Evolutionary conservation across 2,797 vertebrate genomes (phyloP).

Genomic region (Thamnophis elegans): DNA sequence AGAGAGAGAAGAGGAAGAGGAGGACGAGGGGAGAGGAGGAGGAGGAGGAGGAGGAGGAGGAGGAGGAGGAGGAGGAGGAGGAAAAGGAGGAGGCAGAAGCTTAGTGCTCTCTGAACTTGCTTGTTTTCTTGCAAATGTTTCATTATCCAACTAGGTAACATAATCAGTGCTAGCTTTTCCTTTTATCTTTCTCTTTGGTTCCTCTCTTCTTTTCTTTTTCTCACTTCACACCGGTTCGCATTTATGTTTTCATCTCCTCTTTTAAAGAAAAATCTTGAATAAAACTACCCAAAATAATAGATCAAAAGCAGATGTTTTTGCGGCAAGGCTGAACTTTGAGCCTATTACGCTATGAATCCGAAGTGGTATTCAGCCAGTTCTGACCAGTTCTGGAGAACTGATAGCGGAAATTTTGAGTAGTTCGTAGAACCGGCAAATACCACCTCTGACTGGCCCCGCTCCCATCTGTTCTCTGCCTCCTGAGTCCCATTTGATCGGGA

Average conservation of each 20-base stretch:
- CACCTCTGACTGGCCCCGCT: too few relatives aligned
- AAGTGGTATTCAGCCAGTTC: too few relatives aligned
- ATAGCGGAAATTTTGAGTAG: too few relatives aligned
- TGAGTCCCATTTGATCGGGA: too few relatives aligned
- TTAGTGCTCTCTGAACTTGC: not conserved
- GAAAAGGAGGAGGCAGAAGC: too few relatives aligned
- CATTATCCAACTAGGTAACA: not conserved
- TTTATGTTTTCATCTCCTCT: not conserved
- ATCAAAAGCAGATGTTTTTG: not conserved
- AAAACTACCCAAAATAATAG: not conserved
- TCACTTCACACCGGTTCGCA: not conserved
- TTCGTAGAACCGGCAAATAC: too few relatives aligned
- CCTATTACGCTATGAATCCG: not conserved
- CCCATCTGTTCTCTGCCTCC: too few relatives aligned
- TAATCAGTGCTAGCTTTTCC: not conserved
- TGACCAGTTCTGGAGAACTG: too few relatives aligned
- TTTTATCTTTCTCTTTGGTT: not conserved
- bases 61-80: too few relatives aligned
- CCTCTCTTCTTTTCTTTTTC: not conserved
- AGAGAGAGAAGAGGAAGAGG: too few relatives aligned
- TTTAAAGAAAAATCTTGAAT: not conserved
- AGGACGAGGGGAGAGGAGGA: too few relatives aligned
- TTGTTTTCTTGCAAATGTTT: not conserved
- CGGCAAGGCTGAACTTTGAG: not conserved
- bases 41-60: too few relatives aligned